phyloP scores from a whole-genome alignment of 2,888 invertebrate species.

The Zygothrica quintamaculata region DNA sequence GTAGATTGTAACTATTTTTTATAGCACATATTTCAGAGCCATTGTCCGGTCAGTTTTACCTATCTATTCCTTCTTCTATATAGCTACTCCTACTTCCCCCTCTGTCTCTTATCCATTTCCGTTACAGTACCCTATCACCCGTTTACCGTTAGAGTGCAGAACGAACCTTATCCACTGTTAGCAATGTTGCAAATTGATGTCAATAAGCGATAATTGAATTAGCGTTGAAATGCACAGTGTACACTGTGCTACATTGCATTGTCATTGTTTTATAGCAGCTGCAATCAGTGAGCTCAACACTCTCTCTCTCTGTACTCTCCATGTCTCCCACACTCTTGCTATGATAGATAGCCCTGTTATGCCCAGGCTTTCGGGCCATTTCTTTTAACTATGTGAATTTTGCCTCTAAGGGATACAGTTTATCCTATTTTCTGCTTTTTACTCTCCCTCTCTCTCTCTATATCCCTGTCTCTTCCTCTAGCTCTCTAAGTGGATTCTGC shows the following conservation, averaged over 20 bases:
- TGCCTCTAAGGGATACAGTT: slow-evolving; percentile 23
- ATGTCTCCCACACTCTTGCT: not conserved
- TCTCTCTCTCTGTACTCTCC: not conserved
- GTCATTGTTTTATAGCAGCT: slow-evolving; percentile 50
- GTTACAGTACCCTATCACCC: too few species aligned
- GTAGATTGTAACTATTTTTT: slow-evolving; percentile 28
- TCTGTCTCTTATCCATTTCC: slow-evolving; percentile 1
- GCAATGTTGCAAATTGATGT: slow-evolving; percentile 69
- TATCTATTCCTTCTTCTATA: not conserved
- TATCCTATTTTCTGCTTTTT: slow-evolving; percentile 25
- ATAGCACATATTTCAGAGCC: slow-evolving; percentile 49
- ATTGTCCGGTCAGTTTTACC: slow-evolving; percentile 19
- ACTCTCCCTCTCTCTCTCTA: slow-evolving; percentile 15
- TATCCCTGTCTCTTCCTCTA: slow-evolving; percentile 11
- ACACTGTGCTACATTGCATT: slow-evolving; percentile 66
- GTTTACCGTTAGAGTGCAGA: too few species aligned
- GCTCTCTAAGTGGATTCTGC: slow-evolving; percentile 46
- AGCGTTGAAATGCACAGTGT: slow-evolving; percentile 69
- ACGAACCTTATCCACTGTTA: not conserved
- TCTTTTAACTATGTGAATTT: slow-evolving; percentile 18
- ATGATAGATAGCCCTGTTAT: not conserved
- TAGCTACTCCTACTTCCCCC: slow-evolving; percentile 7
- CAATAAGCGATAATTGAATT: slow-evolving; percentile 82
- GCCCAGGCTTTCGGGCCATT: slow-evolving; percentile 8
- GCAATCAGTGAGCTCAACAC: slow-evolving; percentile 47